Conservation (phyloP, 2,797 vertebrate species). For the Kryptolebias ocellatus region DNA sequence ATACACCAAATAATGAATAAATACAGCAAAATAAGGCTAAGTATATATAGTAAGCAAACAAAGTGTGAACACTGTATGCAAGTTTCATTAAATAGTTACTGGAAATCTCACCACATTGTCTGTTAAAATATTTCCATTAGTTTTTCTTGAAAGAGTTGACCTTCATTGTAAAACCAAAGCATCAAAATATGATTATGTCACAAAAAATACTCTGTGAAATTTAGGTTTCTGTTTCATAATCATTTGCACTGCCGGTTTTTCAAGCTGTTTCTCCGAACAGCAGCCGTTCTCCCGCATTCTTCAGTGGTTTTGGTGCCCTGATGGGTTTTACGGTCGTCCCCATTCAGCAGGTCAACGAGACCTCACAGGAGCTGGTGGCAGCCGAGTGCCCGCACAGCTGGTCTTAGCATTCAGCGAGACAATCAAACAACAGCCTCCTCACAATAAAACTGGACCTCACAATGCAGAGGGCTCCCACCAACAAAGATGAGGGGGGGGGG, state of each 20-base stretch:
- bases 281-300: constrained; percentile 31
- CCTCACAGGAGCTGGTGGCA: constrained; percentile 59
- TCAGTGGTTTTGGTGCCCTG: constrained; percentile 21
- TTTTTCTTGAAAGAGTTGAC: no score
- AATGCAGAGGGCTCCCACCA: constrained; percentile 53
- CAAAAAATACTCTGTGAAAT: background rate
- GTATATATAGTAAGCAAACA: no score
- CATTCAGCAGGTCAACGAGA: constrained; percentile 44
- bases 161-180: background rate
- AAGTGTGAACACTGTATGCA: no score
- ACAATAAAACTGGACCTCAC: constrained; percentile 56
- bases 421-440: constrained; percentile 53
- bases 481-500: constrained; percentile 56
- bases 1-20: no score
- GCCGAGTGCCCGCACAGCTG: constrained; percentile 47
- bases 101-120: no score
- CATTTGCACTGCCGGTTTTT: background rate
- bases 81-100: no score
- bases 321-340: constrained; percentile 17
- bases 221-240: background rate
- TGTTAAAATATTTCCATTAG: no score
- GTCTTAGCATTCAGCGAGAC: constrained; percentile 51
- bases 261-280: constrained; percentile 6
- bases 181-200: background rate
- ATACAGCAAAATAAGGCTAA: no score